phyloP scores from a whole-genome alignment of 1,140 invertebrate species.

The Hyphantria cunea region DNA sequence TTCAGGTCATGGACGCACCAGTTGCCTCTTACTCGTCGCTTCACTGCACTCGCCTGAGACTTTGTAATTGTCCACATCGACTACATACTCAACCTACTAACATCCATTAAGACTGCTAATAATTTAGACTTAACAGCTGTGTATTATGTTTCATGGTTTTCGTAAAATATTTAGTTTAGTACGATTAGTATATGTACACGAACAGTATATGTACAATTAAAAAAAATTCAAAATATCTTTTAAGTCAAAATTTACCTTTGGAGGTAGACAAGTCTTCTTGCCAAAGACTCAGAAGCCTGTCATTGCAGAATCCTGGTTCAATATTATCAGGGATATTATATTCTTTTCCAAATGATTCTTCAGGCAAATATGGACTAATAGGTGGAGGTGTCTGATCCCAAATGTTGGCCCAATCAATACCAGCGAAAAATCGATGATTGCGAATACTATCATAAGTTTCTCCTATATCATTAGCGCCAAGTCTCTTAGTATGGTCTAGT shows the following conservation, averaged over 20 bases:
- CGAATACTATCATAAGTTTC: conserved; percentile 91
- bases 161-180: too few species aligned
- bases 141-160: not conserved
- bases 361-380: conserved; percentile 92
- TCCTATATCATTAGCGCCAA: conserved; percentile 91
- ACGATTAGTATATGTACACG: too few species aligned
- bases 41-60: conserved; percentile 57
- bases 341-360: conserved; percentile 88
- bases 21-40: conserved; percentile 62
- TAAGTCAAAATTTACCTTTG: conserved; percentile 65
- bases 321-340: conserved; percentile 89
- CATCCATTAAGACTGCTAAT: conserved; percentile 16
- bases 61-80: conserved; percentile 46
- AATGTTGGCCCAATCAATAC: conserved; percentile 92
- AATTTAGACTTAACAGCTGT: not conserved
- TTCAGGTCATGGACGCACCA: conserved; percentile 63
- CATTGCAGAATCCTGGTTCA: conserved; percentile 92
- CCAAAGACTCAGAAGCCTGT: conserved; percentile 88
- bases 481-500: conserved; percentile 88
- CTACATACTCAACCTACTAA: conserved; percentile 27
- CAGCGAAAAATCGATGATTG: conserved; percentile 92
- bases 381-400: conserved; percentile 90
- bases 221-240: too few species aligned
- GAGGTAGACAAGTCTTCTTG: conserved; percentile 85
- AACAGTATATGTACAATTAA: too few species aligned